Evolutionary conservation across 1,140 invertebrate genomes (phyloP), one percentile per base, ranked within the genome.

Genomic region (Drosophila burlai): DNA sequence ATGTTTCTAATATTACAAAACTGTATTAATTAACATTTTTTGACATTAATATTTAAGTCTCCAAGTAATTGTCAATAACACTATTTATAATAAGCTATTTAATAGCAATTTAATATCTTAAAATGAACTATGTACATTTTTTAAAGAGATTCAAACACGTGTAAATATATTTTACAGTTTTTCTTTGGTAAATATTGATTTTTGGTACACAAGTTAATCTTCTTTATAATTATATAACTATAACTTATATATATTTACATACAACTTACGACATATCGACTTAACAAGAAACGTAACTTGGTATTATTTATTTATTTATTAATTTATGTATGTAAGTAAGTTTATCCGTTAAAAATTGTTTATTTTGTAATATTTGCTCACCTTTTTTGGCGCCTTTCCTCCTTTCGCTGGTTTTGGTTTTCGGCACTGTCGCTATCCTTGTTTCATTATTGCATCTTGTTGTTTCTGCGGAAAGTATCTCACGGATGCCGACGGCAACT

Each of bases 401-500:
- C 24, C 40, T 55, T 46, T 46, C 5, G 40, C 21, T 40, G 38
- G 21, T 34, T 31, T 52, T 47, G 24, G 6, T 34, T 21, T 60
- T 5, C 10, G 34, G 21, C 16, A 29, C 38, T 15, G 16, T 45
- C 15, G 59, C 18, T 75, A 75, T 75, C 72, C 72, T 58, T 47
- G 45, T 11, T 31, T 29, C 8, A 63, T 11, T 72, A 75, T 75
- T 46, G 52, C 52, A 38, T 50, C 31, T 36, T 36, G 18, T n/a
- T 8, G 38, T 4, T 16, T 21, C 18, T 38, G 21, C 34, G 49
- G 15, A 49, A 55, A 55, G 71, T 75, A 72, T 73, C 67, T 73
- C 38, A 31, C 67, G 68, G 46, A 73, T 75, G 69, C 72, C 72
- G 72, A 42, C 72, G 72, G 72, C 69, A 75, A 63, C 29, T 18